These are phyloP conservation scores for Polypterus senegalus DNA, from an alignment of 2,113 vertebrate species.

Conservation along the genomic window DNA sequence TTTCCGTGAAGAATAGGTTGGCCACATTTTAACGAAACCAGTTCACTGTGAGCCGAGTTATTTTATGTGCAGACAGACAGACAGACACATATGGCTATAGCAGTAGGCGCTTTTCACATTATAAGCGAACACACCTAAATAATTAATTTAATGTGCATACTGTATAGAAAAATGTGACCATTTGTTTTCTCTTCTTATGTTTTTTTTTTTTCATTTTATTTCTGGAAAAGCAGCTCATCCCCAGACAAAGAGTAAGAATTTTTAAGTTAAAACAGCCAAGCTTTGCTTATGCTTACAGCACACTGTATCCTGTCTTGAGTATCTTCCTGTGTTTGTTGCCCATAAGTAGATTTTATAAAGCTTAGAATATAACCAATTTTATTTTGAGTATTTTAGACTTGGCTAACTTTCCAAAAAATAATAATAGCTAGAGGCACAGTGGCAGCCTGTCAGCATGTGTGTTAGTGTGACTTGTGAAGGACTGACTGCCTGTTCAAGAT, in stretches of 20 bases:
- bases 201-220: constrained; percentile 2
- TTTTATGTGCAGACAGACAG: background rate
- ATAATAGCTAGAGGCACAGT: too few species aligned
- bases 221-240: constrained; percentile 32
- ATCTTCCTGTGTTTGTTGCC: too few species aligned
- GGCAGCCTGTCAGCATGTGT: too few species aligned
- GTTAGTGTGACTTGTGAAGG: too few species aligned
- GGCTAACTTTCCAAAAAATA: too few species aligned
- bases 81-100: background rate
- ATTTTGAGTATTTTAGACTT: too few species aligned
- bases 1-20: background rate
- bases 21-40: background rate
- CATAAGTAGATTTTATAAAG: too few species aligned
- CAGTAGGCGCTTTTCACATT: background rate
- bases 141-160: background rate
- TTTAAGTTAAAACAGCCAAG: too few species aligned
- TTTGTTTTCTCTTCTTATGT: background rate
- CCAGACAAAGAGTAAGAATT: constrained; percentile 48
- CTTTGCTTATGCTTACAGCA: too few species aligned
- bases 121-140: background rate
- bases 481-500: too few species aligned
- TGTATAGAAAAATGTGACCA: background rate
- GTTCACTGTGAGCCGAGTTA: background rate
- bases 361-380: too few species aligned
- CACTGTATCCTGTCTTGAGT: too few species aligned